Evolutionary conservation across 2,888 invertebrate species (phyloP), one percentile per base, ranked within the genome.

Genomic region (Leucophenga maculata): DNA sequence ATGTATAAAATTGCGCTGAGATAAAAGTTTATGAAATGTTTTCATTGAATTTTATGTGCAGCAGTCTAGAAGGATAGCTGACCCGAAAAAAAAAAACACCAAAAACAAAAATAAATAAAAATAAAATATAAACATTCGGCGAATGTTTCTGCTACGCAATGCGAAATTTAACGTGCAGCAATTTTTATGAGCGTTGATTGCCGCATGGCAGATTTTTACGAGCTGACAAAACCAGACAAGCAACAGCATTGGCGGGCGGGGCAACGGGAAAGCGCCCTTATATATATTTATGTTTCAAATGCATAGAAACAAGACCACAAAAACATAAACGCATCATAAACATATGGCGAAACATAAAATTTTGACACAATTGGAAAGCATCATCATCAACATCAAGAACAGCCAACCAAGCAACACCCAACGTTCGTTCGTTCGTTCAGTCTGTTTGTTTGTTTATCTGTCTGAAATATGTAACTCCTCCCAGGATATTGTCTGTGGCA

Each of bases 401-500:
- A 39, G 39, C 6, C 39, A 39, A 39, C 39, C n/a, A n/a, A 39
- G 1, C 39, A 39, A 39, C 39, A 39, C 8, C 26, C 31, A n/a
- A n/a, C n/a, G 31, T 57, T 14, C 31, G 14, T 13, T 14, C 13
- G 22, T 20, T 3, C 22, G 8, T 6, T 22, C 22, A 6, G 54
- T 22, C 13, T 22, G 54, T 13, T 22, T 22, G 6, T 44, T 14
- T 55, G 55, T 54, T 50, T 31, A 31, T 52, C 22, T 64, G 32
- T 26, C 26, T 64, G 8, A 11, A 39, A 39, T 6, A 9, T 11
- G 8, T 39, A n/a, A n/a, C n/a, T n/a, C n/a, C 8, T 39, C 1
- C 39, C 11, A 11, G 11, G 50, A 62, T 59, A 62, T 67, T 80
- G 74, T 72, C 75, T 80, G 77, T 75, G 82, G 80, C 82, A 78